Evolutionary conservation across 2,888 invertebrate genomes (phyloP), one percentile per base, ranked within the genome.

Genomic region (Alentia gelatinosa): DNA sequence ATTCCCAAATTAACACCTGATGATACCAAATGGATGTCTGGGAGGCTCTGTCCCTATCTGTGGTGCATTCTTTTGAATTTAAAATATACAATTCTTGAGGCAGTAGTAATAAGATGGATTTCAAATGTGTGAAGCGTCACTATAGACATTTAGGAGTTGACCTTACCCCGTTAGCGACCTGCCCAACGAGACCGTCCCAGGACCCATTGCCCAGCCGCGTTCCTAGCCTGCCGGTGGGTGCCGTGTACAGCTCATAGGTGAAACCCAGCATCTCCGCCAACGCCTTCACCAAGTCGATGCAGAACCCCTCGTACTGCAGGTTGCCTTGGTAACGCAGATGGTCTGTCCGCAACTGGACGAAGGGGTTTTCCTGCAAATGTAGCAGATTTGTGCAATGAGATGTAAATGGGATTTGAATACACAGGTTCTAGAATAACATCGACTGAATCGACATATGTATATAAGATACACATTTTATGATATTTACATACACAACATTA

Each of bases 131-230:
- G n/a, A n/a, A n/a, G n/a, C n/a, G n/a, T n/a, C n/a, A n/a, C n/a
- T n/a, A n/a, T n/a, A n/a, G 47, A 12, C 9, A 12, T 47, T 47
- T 19, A 47, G 9, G 47, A 47, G 47, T 37, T 35, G 37, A 12
- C 91, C 94, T 92, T 92, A 96, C 96, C 93, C 95, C 95, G n/a
- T 94, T 93, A 7, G 96, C 91, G 15, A 96, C 91, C 86, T 96
- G 95, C n/a, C 95, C 94, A 33, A 96, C 94, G 93, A 96, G 95
- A 15, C 96, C 96, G 89, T 95, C 94, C 96, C 96, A 96, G 33
- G 93, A 93, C 4, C 94, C 94, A 12, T 94, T 94, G 74, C 93
- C 92, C 42, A 91, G 88, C 90, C 94, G 94, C 33, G 93, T 93
- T 5, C 96, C 96, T 91, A 94, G 95, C 84, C 94, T 94, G 1